Evolutionary conservation across 37 sponge, comb jelly and placozoan species (phyloP), one percentile per base, ranked within the genome.

Genomic region (Halisarca cf. caerulea): DNA sequence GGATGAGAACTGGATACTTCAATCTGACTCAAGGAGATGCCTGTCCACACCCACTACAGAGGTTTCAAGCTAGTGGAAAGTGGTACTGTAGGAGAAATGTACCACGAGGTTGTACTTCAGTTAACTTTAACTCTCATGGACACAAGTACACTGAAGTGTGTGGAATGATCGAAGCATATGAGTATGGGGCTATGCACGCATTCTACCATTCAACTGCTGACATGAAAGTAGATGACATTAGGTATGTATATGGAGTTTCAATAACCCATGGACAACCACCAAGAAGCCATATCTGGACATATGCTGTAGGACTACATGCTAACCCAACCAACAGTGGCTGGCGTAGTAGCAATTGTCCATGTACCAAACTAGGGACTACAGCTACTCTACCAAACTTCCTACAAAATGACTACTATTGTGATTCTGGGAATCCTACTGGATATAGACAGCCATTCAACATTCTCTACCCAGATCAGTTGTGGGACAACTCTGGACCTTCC

Each of bases 211-310:
- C 37, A 3, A 35, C 25, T 30, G 33, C 36, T 34, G 20, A 20
- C 20, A 20, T 34, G 57, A 20, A 11, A 55, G 17, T 55, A 20
- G 57, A 55, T 69, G 36, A 69, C n/a, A n/a, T n/a, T 28, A 20
- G 18, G 20, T 69, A 69, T 69, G n/a, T n/a, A n/a, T n/a, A n/a
- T n/a, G 71, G 71, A 8, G 33, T 69, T 30, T 69, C 37, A 3
- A 15, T 69, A 28, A 69, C 71, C 37, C n/a, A n/a, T n/a, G n/a
- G n/a, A n/a, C n/a, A n/a, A n/a, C n/a, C n/a, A n/a, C n/a, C n/a
- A n/a, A n/a, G n/a, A n/a, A n/a, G n/a, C 33, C 71, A 69, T 28
- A 69, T 69, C 3, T 69, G 71, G 71, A 69, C 71, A 69, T 69
- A 69, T 34, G 37, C 71, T 34, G 71, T 69, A 2, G 71, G 71